Conservation (phyloP, 2,113 vertebrate genomes). For the Asarcornis scutulata region DNA sequence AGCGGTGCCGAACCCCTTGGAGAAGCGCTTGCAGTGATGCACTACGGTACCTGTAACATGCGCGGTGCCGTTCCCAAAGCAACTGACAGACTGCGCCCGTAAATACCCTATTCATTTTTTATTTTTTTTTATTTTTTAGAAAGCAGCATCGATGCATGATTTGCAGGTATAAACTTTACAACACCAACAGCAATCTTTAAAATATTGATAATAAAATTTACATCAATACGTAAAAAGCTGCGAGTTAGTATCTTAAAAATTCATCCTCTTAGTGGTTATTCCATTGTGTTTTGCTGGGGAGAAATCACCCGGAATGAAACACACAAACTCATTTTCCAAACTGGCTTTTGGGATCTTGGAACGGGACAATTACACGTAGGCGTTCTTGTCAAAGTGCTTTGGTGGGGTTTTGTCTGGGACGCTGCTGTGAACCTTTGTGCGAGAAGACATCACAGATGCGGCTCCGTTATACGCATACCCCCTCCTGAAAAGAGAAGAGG, state of each 20-base stretch:
- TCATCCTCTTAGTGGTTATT: slow-evolving; percentile 54
- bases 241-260: slow-evolving; percentile 71
- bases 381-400: slow-evolving; percentile 86
- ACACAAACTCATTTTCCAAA: slow-evolving; percentile 47
- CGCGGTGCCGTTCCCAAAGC: neutral
- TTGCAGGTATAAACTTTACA: slow-evolving; percentile 70
- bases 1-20: neutral
- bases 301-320: slow-evolving; percentile 63
- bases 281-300: neutral
- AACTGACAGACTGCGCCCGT: slow-evolving; percentile 2
- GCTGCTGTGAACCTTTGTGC: slow-evolving; percentile 77
- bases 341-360: neutral
- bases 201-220: slow-evolving; percentile 76
- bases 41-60: accelerated
- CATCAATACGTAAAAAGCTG: slow-evolving; percentile 68
- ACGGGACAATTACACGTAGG: slow-evolving; percentile 80
- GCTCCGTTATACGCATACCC: slow-evolving; percentile 81
- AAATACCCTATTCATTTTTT: slow-evolving; percentile 74
- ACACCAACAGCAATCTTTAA: slow-evolving; percentile 54
- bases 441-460: slow-evolving; percentile 81
- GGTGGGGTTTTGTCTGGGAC: slow-evolving; percentile 71
- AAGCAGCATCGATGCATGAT: slow-evolving; percentile 75
- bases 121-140: slow-evolving; percentile 56
- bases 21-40: accelerated
- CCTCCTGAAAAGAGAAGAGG: slow-evolving; percentile 73